Evolutionary conservation across 2,113 vertebrate genomes (phyloP).

Genomic region (Neolamprologus caudopunctatus): DNA sequence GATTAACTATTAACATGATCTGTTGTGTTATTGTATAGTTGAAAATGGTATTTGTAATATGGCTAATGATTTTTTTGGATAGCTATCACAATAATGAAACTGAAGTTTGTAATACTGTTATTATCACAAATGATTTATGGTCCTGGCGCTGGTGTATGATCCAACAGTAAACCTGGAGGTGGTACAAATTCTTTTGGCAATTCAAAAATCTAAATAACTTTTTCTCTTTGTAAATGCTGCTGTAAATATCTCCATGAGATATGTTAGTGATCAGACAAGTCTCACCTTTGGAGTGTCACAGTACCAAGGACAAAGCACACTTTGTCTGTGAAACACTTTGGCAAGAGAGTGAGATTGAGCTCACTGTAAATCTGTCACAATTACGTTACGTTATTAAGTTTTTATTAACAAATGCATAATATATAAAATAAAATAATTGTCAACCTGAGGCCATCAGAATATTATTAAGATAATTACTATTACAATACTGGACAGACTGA

Average conservation of each 20-base stretch:
- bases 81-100: neutral
- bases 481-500: neutral
- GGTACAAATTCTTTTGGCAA: neutral
- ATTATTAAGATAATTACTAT: neutral
- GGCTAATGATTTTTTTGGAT: neutral
- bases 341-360: neutral
- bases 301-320: neutral
- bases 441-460: neutral
- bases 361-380: neutral
- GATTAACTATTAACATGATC: neutral
- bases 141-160: neutral
- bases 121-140: neutral
- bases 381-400: neutral
- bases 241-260: neutral
- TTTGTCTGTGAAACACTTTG: neutral
- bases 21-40: neutral
- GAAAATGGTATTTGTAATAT: neutral
- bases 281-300: neutral
- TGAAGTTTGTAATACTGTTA: neutral
- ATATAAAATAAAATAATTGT: neutral
- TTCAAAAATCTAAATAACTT: neutral
- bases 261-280: neutral
- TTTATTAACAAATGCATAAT: neutral
- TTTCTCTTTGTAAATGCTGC: neutral
- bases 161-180: neutral